Evolutionary conservation across 2,113 vertebrate genomes (phyloP).

Genomic region (Myanophis thanlyinensis): DNA sequence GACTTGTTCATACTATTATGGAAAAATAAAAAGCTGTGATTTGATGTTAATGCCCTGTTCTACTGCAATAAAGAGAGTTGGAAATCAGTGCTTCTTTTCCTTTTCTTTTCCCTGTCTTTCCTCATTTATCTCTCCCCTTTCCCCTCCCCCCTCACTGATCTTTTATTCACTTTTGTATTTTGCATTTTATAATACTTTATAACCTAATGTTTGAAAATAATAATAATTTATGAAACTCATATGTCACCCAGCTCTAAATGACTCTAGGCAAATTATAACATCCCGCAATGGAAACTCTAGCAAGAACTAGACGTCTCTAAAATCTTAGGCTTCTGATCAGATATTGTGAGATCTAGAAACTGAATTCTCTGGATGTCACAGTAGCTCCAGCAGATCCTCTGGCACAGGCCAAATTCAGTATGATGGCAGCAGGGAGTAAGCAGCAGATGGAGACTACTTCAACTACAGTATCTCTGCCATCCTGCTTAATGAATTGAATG

Average conservation of each 20-base stretch:
- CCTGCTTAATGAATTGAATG: background rate
- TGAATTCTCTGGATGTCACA: background rate
- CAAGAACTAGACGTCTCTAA: background rate
- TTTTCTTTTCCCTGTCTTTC: too few species aligned
- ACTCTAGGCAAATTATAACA: background rate
- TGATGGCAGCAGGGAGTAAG: background rate
- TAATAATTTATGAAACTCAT: background rate
- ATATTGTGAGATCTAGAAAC: background rate
- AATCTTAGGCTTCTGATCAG: background rate
- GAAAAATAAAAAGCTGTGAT: too few species aligned
- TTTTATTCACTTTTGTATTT: too few species aligned
- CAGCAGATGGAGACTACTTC: background rate
- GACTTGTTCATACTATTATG: too few species aligned
- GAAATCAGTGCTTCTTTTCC: too few species aligned
- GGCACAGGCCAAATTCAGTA: background rate
- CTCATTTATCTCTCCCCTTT: too few species aligned
- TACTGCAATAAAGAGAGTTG: too few species aligned
- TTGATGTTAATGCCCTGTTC: too few species aligned
- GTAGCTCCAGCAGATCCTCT: background rate
- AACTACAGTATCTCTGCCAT: background rate
- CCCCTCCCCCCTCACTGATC: too few species aligned
- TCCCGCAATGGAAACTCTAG: background rate
- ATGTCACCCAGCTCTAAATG: background rate
- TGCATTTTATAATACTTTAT: too few species aligned
- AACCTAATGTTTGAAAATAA: too few species aligned